Base-by-base conservation (phyloP, 2,113 vertebrate genomes). In the Sorex fumeus region DNA sequence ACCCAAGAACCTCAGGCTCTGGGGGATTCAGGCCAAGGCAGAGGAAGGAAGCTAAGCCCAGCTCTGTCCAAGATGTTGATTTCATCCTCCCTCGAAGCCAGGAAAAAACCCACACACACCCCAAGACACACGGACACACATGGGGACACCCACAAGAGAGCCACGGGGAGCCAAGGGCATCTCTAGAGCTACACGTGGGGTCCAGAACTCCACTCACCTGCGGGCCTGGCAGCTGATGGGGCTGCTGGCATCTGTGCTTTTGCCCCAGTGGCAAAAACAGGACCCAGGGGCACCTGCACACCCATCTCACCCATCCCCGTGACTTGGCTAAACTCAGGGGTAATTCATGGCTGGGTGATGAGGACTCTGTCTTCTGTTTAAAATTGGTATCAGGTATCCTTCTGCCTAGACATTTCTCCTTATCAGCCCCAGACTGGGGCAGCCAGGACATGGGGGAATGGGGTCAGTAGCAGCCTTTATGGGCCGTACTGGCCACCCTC, bases 51-150 rank as follows among this genome's bases (percentile, higher is more conserved):
- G 91, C 91, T 67, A 75, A 87, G 53, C 21, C 92, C 75, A 69
- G 72, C 80, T 84, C 70, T 25, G 1, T 92, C 92, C 94, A 89
- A 95, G 57, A 96, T 45, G 50, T 84, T 97, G 96, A 95, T 89
- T 83, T 97, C 95, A 96, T 91, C 84, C 84, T 92, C 70, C 72
- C 75, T 93, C 87, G 89, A 92, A 94, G 96, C 96, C 94, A 96
- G 95, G 91, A 95, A 94, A 96, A 96, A 95, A 90, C 36, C 69
- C 81, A 71, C 50, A 91, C 47, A 71, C 81, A 82, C 95, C 62
- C 91, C n/a, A 88, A 76, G 47, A 84, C 78, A 72, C 66, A 82
- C 13, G 40, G 75, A 93, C 67, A 85, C 47, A 84, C 92, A 90
- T 30, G 13, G 90, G 86, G 82, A 91, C 84, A 89, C 89, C 84